Conservation (phyloP, 2,888 invertebrate species). For the Rhaphigaster nebulosa region DNA sequence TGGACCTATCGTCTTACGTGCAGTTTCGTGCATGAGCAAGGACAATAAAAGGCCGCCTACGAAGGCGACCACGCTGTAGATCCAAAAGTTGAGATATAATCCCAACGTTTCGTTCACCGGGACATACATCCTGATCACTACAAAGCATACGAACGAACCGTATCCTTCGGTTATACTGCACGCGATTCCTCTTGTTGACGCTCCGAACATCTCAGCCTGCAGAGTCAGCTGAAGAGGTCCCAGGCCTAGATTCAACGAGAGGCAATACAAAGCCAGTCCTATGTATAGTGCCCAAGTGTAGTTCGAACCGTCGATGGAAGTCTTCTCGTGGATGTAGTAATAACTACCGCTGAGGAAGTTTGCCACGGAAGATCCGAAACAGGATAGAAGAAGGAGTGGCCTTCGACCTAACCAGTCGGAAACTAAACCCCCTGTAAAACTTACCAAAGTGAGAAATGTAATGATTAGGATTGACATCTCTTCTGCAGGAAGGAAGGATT, state of each 20-base stretch:
- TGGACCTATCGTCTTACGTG: conserved; percentile 65
- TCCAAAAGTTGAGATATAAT: conserved; percentile 63
- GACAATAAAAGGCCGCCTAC: conserved; percentile 63
- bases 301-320: conserved; percentile 46
- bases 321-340: conserved; percentile 61
- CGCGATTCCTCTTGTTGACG: conserved; percentile 64
- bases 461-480: conserved; percentile 54
- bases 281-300: conserved; percentile 61
- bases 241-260: conserved; percentile 63
- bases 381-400: conserved; percentile 59
- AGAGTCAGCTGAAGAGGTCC: conserved; percentile 64
- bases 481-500: background rate
- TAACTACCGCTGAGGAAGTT: conserved; percentile 60
- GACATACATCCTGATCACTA: conserved; percentile 64
- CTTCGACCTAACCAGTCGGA: conserved; percentile 61
- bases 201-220: conserved; percentile 65
- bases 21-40: conserved; percentile 64
- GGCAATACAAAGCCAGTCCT: conserved; percentile 60
- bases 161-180: conserved; percentile 63
- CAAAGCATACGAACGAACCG: conserved; percentile 62
- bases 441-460: conserved; percentile 49
- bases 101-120: conserved; percentile 63
- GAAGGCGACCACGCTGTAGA: conserved; percentile 61
- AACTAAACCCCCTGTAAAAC: conserved; percentile 54
- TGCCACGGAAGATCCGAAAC: conserved; percentile 55